phyloP scores from a whole-genome alignment of 2,113 vertebrate genomes.

The Aviceda subcristata region DNA sequence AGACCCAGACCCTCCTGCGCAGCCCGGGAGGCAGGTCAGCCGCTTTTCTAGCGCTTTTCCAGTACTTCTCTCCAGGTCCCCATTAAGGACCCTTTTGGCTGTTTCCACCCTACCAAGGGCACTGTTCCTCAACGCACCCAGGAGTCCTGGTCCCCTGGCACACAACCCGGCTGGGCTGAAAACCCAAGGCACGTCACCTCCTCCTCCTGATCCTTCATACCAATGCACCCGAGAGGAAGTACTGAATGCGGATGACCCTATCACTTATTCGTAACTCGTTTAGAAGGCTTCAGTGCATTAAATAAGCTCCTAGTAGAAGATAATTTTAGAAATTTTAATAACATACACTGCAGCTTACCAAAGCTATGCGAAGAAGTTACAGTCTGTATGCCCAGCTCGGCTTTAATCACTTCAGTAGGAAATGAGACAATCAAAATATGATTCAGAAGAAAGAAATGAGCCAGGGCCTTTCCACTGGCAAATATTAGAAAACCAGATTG shows the following conservation, averaged over 20 bases:
- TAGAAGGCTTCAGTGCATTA: background rate
- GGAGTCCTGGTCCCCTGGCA: background rate
- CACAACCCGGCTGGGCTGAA: background rate
- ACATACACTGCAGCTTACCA: background rate
- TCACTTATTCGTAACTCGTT: background rate
- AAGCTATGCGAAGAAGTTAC: background rate
- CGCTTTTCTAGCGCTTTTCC: background rate
- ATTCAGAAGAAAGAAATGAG: constrained; percentile 30
- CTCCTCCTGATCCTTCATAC: background rate
- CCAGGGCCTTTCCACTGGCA: constrained; percentile 3
- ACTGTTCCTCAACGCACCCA: background rate
- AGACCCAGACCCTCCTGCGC: background rate
- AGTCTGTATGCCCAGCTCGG: background rate
- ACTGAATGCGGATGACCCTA: background rate
- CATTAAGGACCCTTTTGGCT: background rate
- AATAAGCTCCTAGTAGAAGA: background rate
- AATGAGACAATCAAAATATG: constrained; percentile 8
- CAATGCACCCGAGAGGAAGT: background rate
- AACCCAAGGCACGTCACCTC: background rate
- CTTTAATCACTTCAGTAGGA: background rate
- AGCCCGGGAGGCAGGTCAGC: rapidly evolving
- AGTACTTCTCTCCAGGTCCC: background rate
- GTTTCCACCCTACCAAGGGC: background rate
- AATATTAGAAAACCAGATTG: background rate
- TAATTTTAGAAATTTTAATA: background rate